Evolutionary conservation across 2,113 vertebrate genomes (phyloP), one percentile per base, ranked within the genome.

Genomic region (Lutjanus erythropterus): DNA sequence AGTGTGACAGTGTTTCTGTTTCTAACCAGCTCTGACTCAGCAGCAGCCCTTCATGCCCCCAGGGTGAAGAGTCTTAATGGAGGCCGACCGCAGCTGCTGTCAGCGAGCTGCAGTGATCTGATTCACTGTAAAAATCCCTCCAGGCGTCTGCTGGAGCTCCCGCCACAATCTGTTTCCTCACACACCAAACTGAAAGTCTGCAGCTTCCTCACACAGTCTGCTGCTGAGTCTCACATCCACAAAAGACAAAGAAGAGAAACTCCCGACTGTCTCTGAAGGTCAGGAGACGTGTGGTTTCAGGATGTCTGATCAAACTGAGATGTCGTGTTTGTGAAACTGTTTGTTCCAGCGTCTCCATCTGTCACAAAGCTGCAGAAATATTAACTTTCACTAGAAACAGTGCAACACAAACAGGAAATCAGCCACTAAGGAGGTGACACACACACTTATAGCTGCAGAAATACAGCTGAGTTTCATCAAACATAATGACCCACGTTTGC

Each of bases 91-190:
- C 6, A 18, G 71, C 73, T 42, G 58, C 59, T 71, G 68, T 73
- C 78, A 55, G 46, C 49, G 4, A 67, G 37, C 55, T 52, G 37
- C 62, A 68, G 25, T 18, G 74, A 73, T 73, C 74, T 78, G 62
- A 78, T 62, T 73, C 69, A 29, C 61, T 60, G 2, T 71, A 23
- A 52, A 42, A 29, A 44, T 42, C 65, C 71, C 79, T 18, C 9
- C 46, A 29, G 62, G 53, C 58, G 3, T 61, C 61, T 44, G 50
- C 60, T 41, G 44, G 33, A 33, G 55, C 29, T n/a, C 18, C 52
- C 31, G 5, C 53, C 21, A 2, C 39, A 16, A 25, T 47, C 58
- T 41, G 46, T 21, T 56, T 42, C 19, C 11, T 16, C 49, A 25
- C 56, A 5, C 15, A 49, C 27, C 23, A 39, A 29, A 64, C 14